Conservation (phyloP, 2,888 invertebrate genomes). For the Serripes groenlandicus region DNA sequence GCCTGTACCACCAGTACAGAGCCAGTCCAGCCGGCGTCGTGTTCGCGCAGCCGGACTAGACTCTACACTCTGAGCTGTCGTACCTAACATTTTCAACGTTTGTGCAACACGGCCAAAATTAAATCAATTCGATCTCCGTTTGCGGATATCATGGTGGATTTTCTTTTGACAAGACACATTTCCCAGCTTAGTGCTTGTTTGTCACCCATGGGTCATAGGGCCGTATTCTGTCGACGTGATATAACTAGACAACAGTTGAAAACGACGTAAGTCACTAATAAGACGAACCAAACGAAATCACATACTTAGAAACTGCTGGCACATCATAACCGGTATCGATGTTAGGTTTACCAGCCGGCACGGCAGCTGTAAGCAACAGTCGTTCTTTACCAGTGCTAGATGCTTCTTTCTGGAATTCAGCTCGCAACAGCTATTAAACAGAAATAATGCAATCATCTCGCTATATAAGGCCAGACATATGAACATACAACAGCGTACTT, state of each 20-base stretch:
- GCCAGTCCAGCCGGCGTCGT: too few relatives aligned
- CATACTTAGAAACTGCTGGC: constrained; percentile 57
- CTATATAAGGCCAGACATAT: too few relatives aligned
- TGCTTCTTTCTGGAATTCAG: neutral
- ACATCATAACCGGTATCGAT: constrained; percentile 72
- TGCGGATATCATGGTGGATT: neutral
- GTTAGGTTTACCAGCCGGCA: constrained; percentile 72
- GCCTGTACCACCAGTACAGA: too few relatives aligned
- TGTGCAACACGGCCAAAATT: neutral
- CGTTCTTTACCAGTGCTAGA: constrained; percentile 45
- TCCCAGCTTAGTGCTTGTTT: too few relatives aligned
- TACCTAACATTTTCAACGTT: too few relatives aligned
- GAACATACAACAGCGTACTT: too few relatives aligned
- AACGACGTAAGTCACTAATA: neutral
- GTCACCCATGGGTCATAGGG: too few relatives aligned
- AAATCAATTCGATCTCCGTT: neutral
- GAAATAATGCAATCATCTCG: too few relatives aligned
- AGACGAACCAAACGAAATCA: neutral
- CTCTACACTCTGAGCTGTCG: too few relatives aligned
- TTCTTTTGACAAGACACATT: neutral
- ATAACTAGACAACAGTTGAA: neutral
- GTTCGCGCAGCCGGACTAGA: too few relatives aligned
- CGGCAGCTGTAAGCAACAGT: constrained; percentile 76
- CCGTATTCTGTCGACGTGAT: neutral
- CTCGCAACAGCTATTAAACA: neutral